Evolutionary conservation across 30 jellyfish, hydroid and myxozoan species (phyloP), one percentile per base, ranked within the genome.

Genomic region (Turritopsis dohrnii): DNA sequence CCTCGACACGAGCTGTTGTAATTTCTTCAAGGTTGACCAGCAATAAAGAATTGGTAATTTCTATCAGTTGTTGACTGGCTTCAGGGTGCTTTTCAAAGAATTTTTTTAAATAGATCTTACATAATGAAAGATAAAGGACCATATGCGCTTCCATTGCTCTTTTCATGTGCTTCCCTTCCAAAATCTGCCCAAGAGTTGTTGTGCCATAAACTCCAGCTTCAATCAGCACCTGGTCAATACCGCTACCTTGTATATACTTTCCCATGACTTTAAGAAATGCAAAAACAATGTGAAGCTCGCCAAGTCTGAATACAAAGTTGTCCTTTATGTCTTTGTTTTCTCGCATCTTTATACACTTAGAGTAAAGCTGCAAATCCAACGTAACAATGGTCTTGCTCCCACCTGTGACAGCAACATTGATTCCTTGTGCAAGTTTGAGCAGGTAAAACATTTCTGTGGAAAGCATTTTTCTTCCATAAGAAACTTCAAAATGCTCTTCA

Each of bases 61-160:
- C 60, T 3, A 13, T 41, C 5, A 41, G 60, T 41, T 41, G 60
- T 41, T 41, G 77, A 69, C 28, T 8, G 7, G 28, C 77, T 26
- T 69, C 77, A 21, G 77, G 77, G 77, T 69, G 30, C 77, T 69
- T 23, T 69, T 69, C 13, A 16, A 69, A 69, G 30, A 69, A 23
- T 29, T 27, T 26, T 76, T 41, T 13, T 13, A 76, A 41, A 41
- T 30, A 28, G 3, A 53, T 54, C 66, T 80, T 28, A 52, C 53
- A 82, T 20, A 82, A 21, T 54, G 88, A 26, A 66, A 82, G 81
- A 26, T 82, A 71, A 23, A 82, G 13, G 52, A 74, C 52, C 27
- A 72, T 82, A 16, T 82, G 89, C 28, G 91, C 89, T 75, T 84
- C 91, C 71, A 84, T 76, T 53, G 65, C 91, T 28, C 94, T 28